These are phyloP conservation scores for Pampusana beccarii DNA, from an alignment of 2,113 vertebrate species.

Conservation along the genomic window DNA sequence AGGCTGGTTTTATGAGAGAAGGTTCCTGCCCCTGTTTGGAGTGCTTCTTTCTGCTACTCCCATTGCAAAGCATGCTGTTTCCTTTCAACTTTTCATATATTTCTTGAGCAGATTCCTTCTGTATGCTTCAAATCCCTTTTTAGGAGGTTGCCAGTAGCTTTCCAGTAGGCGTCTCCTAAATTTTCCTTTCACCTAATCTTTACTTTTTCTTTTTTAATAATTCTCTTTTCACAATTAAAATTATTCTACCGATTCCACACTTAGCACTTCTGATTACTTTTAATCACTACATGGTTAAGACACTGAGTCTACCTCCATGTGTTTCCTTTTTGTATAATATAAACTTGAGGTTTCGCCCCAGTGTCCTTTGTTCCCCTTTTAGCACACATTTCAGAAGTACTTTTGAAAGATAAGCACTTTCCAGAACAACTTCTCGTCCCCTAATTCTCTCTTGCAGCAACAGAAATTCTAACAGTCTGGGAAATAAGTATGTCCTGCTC, in stretches of 20 bases:
- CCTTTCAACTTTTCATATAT: not conserved
- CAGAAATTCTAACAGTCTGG: not conserved
- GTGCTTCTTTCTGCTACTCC: not conserved
- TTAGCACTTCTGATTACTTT: not conserved
- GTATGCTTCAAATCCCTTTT: not conserved
- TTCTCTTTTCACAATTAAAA: not conserved
- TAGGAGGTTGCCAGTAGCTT: not conserved
- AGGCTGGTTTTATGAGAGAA: not conserved
- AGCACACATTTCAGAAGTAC: not conserved
- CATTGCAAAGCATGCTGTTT: not conserved
- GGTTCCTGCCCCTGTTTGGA: not conserved
- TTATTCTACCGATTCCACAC: not conserved
- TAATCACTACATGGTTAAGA: not conserved
- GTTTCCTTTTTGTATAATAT: not conserved
- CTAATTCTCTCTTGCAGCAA: not conserved
- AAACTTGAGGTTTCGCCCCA: not conserved
- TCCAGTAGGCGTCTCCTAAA: not conserved
- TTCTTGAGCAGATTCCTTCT: not conserved
- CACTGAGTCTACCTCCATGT: not conserved
- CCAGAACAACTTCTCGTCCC: not conserved
- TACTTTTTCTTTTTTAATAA: not conserved
- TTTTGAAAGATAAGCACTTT: not conserved
- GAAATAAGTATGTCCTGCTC: conserved; percentile 2
- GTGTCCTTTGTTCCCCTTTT: not conserved
- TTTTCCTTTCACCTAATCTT: not conserved